Base-by-base conservation (phyloP, 2,797 vertebrate species). In the Acanthurus lineatus region DNA sequence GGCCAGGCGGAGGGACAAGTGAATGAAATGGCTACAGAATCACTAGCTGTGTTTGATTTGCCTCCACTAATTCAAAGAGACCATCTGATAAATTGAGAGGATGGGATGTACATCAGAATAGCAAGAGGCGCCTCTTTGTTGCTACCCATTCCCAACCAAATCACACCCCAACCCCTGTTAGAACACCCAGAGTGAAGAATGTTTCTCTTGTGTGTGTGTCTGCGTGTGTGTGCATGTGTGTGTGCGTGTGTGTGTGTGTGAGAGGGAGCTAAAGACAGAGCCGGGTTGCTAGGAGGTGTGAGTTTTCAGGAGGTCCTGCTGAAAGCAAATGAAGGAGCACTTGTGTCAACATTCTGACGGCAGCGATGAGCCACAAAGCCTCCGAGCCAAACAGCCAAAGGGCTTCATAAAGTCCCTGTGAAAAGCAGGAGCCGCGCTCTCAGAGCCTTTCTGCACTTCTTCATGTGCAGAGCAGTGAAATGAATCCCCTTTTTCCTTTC, bases 251-350 rank as follows among this genome's bases (percentile, higher is more conserved):
- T 0, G 47, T 19, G 56, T 8, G 66, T 2, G 32, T 12, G 45
- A 7, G 69, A 49, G 63, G 15, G 61, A 42, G 64, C 12, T 73
- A 60, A 6, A 67, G 44, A 76, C 11, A 52, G 72, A 53, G 70
- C 70, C 20, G 60, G 70, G 89, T 91, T 92, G 89, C 90, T 86
- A 89, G 88, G 92, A 92, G 83, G 89, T 92, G 90, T 63, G 87
- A 93, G 87, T 93, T 94, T 93, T 92, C 88, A 79, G 90, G 88
- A 87, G 86, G 86, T 91, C 87, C 83, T 91, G 91, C 81, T 85
- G 91, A 95, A 95, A 95, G 91, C 92, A 94, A 94, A 94, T 94
- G 91, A 95, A 93, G 92, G 83, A 87, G 80, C 89, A 89, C 92
- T 93, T 94, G 90, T 93, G 92, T 92, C 90, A 93, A 93, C 91